A percentile compares a stretch with the other conserved stretches of the same genome.
These are phyloP conservation scores for Amblyraja radiata DNA, from an alignment of 2,797 vertebrate species.

Conservation along the genomic window DNA sequence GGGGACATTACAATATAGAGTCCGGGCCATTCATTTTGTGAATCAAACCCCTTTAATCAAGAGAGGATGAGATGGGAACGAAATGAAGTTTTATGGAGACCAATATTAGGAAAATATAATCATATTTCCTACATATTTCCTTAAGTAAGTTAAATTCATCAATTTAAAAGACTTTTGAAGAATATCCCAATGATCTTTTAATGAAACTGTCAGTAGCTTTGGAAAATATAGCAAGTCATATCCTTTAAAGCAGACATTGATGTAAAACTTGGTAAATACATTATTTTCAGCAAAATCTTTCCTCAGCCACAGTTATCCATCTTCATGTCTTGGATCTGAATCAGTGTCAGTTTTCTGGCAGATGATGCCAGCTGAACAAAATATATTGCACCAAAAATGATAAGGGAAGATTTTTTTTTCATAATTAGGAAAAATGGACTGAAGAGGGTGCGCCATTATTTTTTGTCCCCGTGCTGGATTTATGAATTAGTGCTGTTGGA, in stretches of 20 bases:
- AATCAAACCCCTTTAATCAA: background rate
- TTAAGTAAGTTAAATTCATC: background rate
- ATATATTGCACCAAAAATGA: background rate
- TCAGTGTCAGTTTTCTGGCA: background rate
- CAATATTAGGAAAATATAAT: background rate
- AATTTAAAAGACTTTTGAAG: slow-evolving; percentile 17
- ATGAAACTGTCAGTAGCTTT: background rate
- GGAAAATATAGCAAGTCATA: background rate
- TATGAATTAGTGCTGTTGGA: background rate
- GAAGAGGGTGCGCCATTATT: background rate
- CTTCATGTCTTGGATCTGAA: background rate
- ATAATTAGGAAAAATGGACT: background rate
- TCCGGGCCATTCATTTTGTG: too few relatives aligned
- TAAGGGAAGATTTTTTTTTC: background rate
- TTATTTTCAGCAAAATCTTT: background rate
- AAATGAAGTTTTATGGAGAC: background rate
- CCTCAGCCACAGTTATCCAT: background rate
- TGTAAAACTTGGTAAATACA: slow-evolving; percentile 30
- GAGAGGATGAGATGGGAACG: background rate
- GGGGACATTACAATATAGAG: too few relatives aligned
- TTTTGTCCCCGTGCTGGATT: background rate
- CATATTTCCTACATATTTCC: background rate
- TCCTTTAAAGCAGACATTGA: slow-evolving; percentile 32
- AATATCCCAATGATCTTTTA: background rate
- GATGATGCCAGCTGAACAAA: background rate